These are phyloP conservation scores for Drosophila busckii DNA, from an alignment of 1,140 invertebrate genomes.

Conservation along the genomic window DNA sequence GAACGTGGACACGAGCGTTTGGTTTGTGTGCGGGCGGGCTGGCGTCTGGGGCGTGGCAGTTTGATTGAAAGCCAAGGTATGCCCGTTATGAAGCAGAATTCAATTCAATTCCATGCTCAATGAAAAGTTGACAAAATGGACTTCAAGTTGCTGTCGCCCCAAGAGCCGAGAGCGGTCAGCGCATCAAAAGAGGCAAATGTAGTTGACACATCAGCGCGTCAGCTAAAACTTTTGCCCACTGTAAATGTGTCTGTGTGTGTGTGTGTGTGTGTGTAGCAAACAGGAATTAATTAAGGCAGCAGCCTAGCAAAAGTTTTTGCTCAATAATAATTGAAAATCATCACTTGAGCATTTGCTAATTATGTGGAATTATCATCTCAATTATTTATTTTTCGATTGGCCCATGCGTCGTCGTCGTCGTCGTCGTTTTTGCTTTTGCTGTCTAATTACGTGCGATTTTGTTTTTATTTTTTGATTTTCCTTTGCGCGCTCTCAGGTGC, in stretches of 20 bases:
- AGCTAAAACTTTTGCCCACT: slow-evolving; percentile 67
- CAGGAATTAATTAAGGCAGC: slow-evolving; percentile 74
- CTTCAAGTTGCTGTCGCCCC: slow-evolving; percentile 34
- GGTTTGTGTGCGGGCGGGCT: slow-evolving; percentile 31
- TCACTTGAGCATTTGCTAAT: slow-evolving; percentile 75
- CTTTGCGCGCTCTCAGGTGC: slow-evolving; percentile 48
- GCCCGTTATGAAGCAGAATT: slow-evolving; percentile 66
- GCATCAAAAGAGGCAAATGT: slow-evolving; percentile 35
- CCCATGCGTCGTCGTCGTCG: slow-evolving; percentile 53
- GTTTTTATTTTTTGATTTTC: neutral
- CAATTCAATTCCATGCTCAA: slow-evolving; percentile 33
- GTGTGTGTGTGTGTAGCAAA: no score
- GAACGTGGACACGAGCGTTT: slow-evolving; percentile 50
- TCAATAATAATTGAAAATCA: slow-evolving; percentile 74
- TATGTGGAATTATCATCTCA: slow-evolving; percentile 76
- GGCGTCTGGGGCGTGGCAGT: slow-evolving; percentile 8
- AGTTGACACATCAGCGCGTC: slow-evolving; percentile 35
- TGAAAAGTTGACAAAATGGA: slow-evolving; percentile 75
- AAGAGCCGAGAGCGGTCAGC: slow-evolving; percentile 25
- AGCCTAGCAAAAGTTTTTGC: slow-evolving; percentile 47
- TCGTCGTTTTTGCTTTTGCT: slow-evolving; percentile 6
- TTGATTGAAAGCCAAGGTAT: slow-evolving; percentile 75
- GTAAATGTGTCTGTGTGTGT: slow-evolving; percentile 76
- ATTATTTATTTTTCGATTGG: slow-evolving; percentile 76
- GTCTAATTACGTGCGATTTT: slow-evolving; percentile 58